A percentile compares a stretch with the other conserved stretches of the same genome.
Evolutionary conservation across 2,797 vertebrate genomes (phyloP).

Genomic region (Rhinogobio ventralis): DNA sequence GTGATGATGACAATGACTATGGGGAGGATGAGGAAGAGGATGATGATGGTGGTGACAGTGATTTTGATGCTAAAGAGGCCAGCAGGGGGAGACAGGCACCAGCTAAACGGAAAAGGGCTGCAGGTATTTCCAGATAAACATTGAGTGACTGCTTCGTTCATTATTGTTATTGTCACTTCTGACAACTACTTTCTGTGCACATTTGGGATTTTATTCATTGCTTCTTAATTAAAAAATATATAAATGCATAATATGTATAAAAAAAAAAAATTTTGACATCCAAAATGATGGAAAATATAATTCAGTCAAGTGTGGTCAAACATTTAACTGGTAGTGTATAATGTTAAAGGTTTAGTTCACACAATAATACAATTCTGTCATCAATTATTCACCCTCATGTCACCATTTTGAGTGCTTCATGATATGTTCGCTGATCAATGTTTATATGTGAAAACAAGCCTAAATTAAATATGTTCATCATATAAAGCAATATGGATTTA

Average conservation of each 20-base stretch:
- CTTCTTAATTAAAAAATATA: background rate
- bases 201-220: background rate
- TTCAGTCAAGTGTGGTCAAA: background rate
- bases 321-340: background rate
- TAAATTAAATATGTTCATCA: background rate
- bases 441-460: background rate
- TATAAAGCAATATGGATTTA: background rate
- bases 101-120: slow-evolving; percentile 86
- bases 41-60: slow-evolving; percentile 83
- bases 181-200: background rate
- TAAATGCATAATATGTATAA: background rate
- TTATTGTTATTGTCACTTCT: background rate
- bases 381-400: background rate
- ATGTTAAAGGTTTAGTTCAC: background rate
- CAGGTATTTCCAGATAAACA: slow-evolving; percentile 73
- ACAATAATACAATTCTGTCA: background rate
- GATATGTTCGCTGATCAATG: background rate
- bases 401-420: background rate
- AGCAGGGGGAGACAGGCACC: slow-evolving; percentile 88
- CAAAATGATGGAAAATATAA: background rate
- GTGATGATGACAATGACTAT: slow-evolving; percentile 85
- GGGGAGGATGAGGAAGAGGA: slow-evolving; percentile 82
- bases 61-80: slow-evolving; percentile 87
- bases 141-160: background rate
- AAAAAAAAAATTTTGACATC: background rate